Conservation (phyloP, 2,113 vertebrate species). For the Ifrita kowaldi region DNA sequence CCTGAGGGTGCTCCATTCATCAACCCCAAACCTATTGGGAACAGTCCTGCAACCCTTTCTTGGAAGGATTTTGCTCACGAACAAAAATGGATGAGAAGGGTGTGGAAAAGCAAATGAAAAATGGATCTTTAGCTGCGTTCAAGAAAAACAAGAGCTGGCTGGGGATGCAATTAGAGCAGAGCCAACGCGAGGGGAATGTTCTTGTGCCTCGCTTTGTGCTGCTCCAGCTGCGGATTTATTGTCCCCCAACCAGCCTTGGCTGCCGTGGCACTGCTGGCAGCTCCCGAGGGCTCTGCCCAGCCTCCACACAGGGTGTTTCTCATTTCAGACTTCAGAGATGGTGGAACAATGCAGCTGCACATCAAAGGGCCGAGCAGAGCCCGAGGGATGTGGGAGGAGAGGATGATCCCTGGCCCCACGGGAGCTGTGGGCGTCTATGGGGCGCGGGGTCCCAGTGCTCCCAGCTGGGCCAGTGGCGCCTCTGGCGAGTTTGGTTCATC, state of each 20-base stretch:
- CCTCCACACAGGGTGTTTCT: background rate
- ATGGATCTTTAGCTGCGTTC: background rate
- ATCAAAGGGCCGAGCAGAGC: background rate
- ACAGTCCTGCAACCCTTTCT: background rate
- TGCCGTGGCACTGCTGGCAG: background rate
- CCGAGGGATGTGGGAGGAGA: background rate
- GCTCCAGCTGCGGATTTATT: background rate
- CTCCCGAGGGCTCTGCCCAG: background rate
- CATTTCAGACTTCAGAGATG: background rate
- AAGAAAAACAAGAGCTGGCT: background rate
- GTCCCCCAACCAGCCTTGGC: background rate
- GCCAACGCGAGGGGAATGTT: background rate
- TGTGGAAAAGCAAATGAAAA: background rate
- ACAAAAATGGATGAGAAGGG: background rate
- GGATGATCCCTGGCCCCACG: rapidly evolving
- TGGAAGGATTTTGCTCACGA: background rate
- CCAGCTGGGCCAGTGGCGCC: background rate
- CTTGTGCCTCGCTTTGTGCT: background rate
- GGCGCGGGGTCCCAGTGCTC: rapidly evolving
- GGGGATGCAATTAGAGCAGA: background rate
- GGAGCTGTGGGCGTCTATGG: background rate
- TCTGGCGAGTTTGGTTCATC: background rate
- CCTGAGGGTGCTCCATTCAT: background rate
- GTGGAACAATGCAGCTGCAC: background rate
- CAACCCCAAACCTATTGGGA: background rate